phyloP scores from a whole-genome alignment of 2,888 invertebrate species.

The Noctua janthe region DNA sequence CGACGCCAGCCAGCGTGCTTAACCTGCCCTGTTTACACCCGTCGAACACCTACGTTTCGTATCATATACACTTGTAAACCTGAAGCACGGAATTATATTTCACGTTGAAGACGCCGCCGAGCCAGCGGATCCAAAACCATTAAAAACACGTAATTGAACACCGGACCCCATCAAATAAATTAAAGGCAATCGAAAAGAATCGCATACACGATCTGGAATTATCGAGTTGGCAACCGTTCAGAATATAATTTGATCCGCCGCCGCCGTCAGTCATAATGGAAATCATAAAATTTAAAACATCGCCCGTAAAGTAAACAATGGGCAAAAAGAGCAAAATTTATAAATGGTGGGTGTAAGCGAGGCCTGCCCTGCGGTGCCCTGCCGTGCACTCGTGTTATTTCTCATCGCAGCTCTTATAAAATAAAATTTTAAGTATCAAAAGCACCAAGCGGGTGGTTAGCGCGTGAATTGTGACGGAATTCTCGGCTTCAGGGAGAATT shows the following conservation, averaged over 20 bases:
- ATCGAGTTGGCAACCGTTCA: conserved; percentile 87
- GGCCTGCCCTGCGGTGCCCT: conserved; percentile 78
- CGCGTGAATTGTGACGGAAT: conserved; percentile 63
- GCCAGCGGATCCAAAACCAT: conserved; percentile 50
- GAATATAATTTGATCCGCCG: conserved; percentile 82
- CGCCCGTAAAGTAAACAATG: conserved; percentile 89
- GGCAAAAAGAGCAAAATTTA: conserved; percentile 84
- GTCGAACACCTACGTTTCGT: conserved; percentile 75
- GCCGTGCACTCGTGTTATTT: conserved; percentile 73
- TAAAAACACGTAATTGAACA: conserved; percentile 72
- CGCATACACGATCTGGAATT: conserved; percentile 78
- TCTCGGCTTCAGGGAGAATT: conserved; percentile 53
- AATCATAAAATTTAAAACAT: conserved; percentile 88
- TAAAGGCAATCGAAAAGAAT: conserved; percentile 79
- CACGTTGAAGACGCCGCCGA: conserved; percentile 35
- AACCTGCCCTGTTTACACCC: conserved; percentile 83
- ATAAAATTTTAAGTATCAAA: conserved; percentile 76
- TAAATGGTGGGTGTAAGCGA: conserved; percentile 77
- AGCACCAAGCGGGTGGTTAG: conserved; percentile 57
- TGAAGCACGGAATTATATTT: conserved; percentile 61
- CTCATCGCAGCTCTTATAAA: conserved; percentile 72
- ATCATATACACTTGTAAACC: conserved; percentile 65
- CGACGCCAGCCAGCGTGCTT: conserved; percentile 77
- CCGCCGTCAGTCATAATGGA: conserved; percentile 83
- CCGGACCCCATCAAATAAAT: conserved; percentile 78